These are phyloP conservation scores for Oreochromis grahami DNA, from an alignment of 2,797 vertebrate species.

Conservation along the genomic window DNA sequence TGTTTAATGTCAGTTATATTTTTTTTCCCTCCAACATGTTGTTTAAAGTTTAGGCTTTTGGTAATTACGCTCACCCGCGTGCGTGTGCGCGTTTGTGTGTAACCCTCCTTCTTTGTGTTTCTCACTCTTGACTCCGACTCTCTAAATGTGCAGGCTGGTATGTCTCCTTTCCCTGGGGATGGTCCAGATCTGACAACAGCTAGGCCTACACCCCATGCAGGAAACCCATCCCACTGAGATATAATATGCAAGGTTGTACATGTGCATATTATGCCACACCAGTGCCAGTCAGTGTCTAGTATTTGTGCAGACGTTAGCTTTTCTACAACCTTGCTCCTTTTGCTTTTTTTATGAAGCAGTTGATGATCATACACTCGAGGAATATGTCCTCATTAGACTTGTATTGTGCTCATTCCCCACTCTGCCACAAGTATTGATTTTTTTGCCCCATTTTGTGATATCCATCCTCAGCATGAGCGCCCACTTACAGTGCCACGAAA, in stretches of 20 bases:
- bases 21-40: background rate
- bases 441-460: conserved; percentile 27
- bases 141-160: conserved; percentile 39
- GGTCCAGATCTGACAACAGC: conserved; percentile 63
- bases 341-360: background rate
- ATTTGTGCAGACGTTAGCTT: background rate
- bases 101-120: background rate
- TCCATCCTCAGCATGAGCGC: conserved; percentile 14
- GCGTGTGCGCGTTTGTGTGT: background rate
- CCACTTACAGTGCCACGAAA: conserved; percentile 38
- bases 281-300: background rate
- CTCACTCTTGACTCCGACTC: background rate
- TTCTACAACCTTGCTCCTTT: background rate
- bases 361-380: background rate
- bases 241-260: background rate
- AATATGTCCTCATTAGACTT: conserved; percentile 23
- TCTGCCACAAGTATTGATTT: conserved; percentile 51
- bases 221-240: conserved; percentile 60
- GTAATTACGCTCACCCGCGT: background rate
- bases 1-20: background rate
- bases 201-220: conserved; percentile 56
- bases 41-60: background rate
- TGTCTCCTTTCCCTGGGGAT: conserved; percentile 47
- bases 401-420: background rate
- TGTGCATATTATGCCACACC: background rate